These are phyloP conservation scores for Tanypteryx hageni DNA, from an alignment of 2,888 invertebrate genomes.

Conservation along the genomic window DNA sequence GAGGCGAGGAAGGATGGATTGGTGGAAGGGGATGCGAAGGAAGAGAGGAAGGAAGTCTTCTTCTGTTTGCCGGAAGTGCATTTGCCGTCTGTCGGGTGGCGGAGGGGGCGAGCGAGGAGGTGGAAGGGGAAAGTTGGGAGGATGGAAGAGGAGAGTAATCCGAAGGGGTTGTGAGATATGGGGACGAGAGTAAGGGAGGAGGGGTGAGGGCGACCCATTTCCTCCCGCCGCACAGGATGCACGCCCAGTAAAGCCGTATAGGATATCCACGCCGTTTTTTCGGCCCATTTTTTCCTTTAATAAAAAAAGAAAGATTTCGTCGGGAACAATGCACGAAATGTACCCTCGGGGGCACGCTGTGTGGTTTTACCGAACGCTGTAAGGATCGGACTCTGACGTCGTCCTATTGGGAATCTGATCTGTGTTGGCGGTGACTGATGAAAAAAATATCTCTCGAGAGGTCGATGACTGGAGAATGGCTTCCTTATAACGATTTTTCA, in stretches of 20 bases:
- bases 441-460: neutral
- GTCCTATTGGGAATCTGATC: neutral
- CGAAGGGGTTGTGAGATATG: neutral
- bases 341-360: neutral
- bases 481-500: neutral
- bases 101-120: neutral
- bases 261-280: conserved; percentile 13
- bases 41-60: neutral
- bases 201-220: conserved; percentile 29
- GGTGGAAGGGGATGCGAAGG: no score
- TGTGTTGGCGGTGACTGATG: no score
- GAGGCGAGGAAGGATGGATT: no score
- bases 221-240: conserved; percentile 56
- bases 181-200: neutral
- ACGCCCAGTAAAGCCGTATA: conserved; percentile 16
- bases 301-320: neutral
- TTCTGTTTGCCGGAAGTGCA: conserved; percentile 32
- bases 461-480: neutral
- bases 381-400: neutral
- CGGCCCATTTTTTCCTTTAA: neutral
- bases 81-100: conserved; percentile 1
- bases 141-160: neutral
- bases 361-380: neutral
- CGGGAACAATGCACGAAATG: neutral
- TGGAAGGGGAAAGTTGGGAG: neutral